Percentiles rank a stretch among this genome's conserved stretches.
Evolutionary conservation across 2,113 vertebrate genomes (phyloP).

Genomic region (Cathartes aura): DNA sequence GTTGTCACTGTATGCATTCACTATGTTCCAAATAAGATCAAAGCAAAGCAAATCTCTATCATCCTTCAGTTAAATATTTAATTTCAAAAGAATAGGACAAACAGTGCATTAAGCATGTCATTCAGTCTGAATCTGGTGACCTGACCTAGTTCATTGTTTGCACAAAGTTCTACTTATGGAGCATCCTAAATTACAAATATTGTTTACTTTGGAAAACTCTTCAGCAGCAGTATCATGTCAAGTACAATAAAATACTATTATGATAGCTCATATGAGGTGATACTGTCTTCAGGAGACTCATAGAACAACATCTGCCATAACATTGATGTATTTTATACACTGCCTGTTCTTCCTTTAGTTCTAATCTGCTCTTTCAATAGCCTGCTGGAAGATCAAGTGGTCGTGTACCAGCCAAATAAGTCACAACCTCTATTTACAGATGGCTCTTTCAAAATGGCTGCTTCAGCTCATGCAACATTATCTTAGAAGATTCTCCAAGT

Average conservation of each 20-base stretch:
- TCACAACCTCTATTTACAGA: neutral
- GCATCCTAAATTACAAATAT: neutral
- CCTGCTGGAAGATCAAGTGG: neutral
- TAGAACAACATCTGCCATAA: neutral
- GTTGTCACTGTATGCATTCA: neutral
- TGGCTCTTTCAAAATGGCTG: neutral
- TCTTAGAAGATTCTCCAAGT: neutral
- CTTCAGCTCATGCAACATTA: neutral
- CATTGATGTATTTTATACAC: neutral
- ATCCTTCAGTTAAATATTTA: slow-evolving; percentile 20
- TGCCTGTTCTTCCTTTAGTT: neutral
- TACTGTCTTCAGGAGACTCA: neutral
- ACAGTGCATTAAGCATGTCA: neutral
- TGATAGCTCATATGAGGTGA: neutral
- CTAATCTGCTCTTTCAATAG: neutral
- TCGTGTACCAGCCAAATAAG: neutral
- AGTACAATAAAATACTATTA: neutral
- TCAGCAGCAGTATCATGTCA: neutral
- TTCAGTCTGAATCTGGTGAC: neutral
- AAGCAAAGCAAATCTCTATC: slow-evolving; percentile 6
- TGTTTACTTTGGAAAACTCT: neutral
- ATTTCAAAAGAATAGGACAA: slow-evolving; percentile 9
- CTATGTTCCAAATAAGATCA: slow-evolving; percentile 24
- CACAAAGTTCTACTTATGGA: neutral
- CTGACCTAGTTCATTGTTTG: slow-evolving; percentile 28